Percentiles rank a stretch among this genome's conserved stretches.
Conservation (phyloP, 2,888 invertebrate genomes). For the Drosophila parthenogenetica region DNA sequence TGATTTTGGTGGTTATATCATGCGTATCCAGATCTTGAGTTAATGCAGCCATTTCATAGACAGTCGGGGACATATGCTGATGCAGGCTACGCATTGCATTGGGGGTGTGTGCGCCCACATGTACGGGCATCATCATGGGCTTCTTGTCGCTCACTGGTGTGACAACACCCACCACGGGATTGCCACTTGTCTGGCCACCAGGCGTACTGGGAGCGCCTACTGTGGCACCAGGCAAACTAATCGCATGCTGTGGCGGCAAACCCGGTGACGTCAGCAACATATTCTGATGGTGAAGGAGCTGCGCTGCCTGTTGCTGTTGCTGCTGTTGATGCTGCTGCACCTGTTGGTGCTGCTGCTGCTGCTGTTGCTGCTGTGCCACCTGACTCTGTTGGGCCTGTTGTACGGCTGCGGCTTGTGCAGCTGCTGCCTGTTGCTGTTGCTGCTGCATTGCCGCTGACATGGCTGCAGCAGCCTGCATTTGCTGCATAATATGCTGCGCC, state of each 20-base stretch:
- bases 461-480: conserved; percentile 86
- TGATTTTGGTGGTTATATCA: conserved; percentile 97
- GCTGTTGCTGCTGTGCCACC: conserved; percentile 75
- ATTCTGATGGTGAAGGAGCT: conserved; percentile 82
- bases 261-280: conserved; percentile 92
- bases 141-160: conserved; percentile 83
- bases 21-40: conserved; percentile 98
- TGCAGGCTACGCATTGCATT: conserved; percentile 90
- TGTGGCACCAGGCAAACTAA: conserved; percentile 86
- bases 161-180: background rate
- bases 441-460: conserved; percentile 85
- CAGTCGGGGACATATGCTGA: conserved; percentile 96
- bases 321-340: conserved; percentile 83
- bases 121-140: conserved; percentile 87
- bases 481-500: conserved; percentile 87
- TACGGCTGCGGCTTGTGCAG: conserved; percentile 53
- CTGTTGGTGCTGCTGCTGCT: conserved; percentile 54
- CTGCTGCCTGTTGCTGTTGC: conserved; percentile 76
- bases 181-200: conserved; percentile 48
- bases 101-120: conserved; percentile 89
- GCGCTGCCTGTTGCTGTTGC: conserved; percentile 72
- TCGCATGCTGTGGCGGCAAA: conserved; percentile 90
- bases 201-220: conserved; percentile 84
- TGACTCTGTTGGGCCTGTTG: conserved; percentile 75
- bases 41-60: conserved; percentile 98